A percentile compares a stretch with the other conserved stretches of the same genome.
Conservation (phyloP, 2,113 vertebrate genomes). For the Stomatorhinus ivindoensis region DNA sequence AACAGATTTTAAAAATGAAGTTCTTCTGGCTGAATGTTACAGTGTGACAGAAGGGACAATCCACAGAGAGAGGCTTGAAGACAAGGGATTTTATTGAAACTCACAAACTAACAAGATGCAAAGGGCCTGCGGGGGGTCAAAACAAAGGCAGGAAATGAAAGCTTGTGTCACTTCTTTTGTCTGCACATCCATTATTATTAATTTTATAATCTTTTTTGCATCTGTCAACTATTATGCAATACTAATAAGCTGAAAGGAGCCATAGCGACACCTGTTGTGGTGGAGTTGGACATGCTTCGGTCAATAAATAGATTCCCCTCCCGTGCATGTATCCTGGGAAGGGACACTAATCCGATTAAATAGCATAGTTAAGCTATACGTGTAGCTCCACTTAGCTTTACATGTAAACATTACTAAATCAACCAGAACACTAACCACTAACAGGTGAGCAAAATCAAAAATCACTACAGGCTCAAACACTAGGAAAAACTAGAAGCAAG, state of each 20-base stretch:
- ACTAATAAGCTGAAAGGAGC: too few species aligned
- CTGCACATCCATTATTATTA: too few species aligned
- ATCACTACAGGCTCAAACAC: background rate
- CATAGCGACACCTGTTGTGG: too few species aligned
- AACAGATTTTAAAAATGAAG: background rate
- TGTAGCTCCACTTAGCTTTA: too few species aligned
- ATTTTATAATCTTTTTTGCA: too few species aligned
- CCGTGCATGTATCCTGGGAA: too few species aligned
- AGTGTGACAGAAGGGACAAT: background rate
- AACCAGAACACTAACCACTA: background rate
- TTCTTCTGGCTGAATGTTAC: background rate
- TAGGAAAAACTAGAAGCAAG: background rate
- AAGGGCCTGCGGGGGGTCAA: background rate
- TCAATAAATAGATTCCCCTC: too few species aligned
- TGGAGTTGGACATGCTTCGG: too few species aligned
- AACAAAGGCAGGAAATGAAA: background rate
- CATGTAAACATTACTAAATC: background rate
- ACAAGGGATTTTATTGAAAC: background rate
- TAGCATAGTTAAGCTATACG: too few species aligned
- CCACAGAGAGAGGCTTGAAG: background rate
- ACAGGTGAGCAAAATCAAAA: background rate
- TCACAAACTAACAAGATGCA: background rate
- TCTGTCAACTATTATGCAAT: too few species aligned
- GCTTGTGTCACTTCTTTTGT: too few species aligned
- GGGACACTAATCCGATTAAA: too few species aligned